Evolutionary conservation across 2,797 vertebrate species (phyloP).

Genomic region (Scyliorhinus canicula): DNA sequence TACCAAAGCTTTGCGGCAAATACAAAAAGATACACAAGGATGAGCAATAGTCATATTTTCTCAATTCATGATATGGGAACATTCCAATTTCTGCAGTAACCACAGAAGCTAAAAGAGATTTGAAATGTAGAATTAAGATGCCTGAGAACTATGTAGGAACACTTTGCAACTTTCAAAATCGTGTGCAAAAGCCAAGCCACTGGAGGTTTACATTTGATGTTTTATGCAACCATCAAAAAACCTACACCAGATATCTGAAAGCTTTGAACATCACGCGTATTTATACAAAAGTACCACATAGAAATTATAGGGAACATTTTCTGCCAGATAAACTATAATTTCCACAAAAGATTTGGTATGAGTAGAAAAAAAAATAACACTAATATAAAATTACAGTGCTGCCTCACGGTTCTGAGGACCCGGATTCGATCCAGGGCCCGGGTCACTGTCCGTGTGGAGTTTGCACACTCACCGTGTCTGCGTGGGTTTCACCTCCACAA

Average conservation of each 20-base stretch:
- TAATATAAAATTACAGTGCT: background rate
- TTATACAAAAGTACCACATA: background rate
- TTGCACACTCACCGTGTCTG: no score
- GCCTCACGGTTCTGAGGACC: no score
- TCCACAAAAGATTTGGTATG: background rate
- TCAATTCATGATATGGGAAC: background rate
- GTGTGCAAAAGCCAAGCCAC: background rate
- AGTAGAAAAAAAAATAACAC: background rate
- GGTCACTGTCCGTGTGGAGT: no score
- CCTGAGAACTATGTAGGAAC: background rate
- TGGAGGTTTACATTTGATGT: background rate
- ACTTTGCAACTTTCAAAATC: background rate
- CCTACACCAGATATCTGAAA: background rate
- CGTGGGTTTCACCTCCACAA: no score
- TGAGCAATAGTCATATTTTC: background rate
- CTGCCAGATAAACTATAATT: background rate
- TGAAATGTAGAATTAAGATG: background rate
- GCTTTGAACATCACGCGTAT: background rate
- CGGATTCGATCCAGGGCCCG: no score
- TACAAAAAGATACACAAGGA: background rate
- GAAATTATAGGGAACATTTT: background rate
- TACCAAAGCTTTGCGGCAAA: background rate
- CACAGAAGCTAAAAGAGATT: background rate
- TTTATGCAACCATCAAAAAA: background rate
- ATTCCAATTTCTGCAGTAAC: background rate